phyloP scores from a whole-genome alignment of 2,797 vertebrate species.

The Chromobotia macracanthus region DNA sequence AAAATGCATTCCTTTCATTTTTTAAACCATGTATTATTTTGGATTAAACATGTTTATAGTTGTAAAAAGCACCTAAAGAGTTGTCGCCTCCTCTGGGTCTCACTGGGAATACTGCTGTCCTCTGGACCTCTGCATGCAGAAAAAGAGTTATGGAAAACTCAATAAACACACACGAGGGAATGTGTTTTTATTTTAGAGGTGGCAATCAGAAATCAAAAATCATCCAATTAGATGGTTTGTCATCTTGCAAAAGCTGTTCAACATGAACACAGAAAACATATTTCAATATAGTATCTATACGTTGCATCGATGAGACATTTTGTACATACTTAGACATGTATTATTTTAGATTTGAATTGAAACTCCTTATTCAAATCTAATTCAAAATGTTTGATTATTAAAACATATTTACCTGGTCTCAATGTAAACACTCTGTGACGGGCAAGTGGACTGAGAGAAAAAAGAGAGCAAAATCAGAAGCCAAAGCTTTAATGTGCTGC shows the following conservation, averaged over 20 bases:
- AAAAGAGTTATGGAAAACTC: constrained; percentile 57
- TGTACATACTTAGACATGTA: background rate
- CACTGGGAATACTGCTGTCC: constrained; percentile 86
- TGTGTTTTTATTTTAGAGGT: no score
- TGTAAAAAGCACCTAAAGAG: constrained; percentile 83
- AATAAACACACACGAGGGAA: no score
- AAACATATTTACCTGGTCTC: constrained; percentile 87
- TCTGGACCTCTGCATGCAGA: constrained; percentile 74
- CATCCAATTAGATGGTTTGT: no score
- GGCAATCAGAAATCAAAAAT: no score
- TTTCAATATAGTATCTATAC: no score
- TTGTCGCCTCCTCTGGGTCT: constrained; percentile 91
- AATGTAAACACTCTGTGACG: constrained; percentile 87
- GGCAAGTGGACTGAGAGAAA: constrained; percentile 85
- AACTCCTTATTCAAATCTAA: no score
- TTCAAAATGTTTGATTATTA: background rate
- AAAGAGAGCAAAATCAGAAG: constrained; percentile 65
- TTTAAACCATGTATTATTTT: no score
- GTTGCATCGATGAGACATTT: background rate
- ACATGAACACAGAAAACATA: no score
- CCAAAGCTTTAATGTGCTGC: constrained; percentile 2
- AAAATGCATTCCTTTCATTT: no score
- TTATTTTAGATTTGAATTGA: no score
- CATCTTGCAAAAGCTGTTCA: no score
- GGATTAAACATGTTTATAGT: no score